Evolutionary conservation across 2,113 vertebrate species (phyloP), one percentile per base, ranked within the genome.

Genomic region (Camelus dromedarius): DNA sequence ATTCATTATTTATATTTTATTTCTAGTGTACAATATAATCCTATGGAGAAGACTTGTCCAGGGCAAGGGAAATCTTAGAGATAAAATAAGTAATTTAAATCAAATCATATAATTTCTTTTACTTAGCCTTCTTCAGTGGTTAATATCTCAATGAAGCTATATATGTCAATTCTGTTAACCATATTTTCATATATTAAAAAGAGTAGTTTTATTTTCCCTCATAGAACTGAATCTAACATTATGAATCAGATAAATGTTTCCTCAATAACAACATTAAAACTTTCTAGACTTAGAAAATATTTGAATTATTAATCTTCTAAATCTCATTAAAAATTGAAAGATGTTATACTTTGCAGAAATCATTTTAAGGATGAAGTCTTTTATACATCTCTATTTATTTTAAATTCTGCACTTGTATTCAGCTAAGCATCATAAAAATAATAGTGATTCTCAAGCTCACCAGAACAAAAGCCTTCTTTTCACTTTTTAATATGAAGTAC

Each of bases 211-310:
- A 48, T 86, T 70, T 84, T 67, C 2, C n/a, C 9, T 75, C 9
- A n/a, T 14, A 19, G 28, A 92, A 46, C 3, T 58, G 5, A 92
- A 38, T 54, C 46, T 8, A 77, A 2, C 70, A 20, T 67, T 84
- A 84, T 79, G 54, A 52, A 79, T 52, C 6, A 79, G 32, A 24
- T 54, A 30, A 84, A 88, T 70, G 19, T 58, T 76, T 24, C 3
- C 52, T 87, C 19, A 77, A 11, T 64, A 32, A 86, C 30, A 88
- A 24, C 28, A 91, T 86, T 56, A 77, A 79, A 35, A 62, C 3
- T 81, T 85, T 91, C 26, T 95, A 46, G 11, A 14, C n/a, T 84
- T 38, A 93, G 62, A 93, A 93, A 85, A 73, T 48, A 75, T 91
- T 70, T 83, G 13, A 79, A 81, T 81, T 89, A 86, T 72, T 90